phyloP scores from a whole-genome alignment of 2,888 invertebrate species.

The Caenorhabditis doughertyi region DNA sequence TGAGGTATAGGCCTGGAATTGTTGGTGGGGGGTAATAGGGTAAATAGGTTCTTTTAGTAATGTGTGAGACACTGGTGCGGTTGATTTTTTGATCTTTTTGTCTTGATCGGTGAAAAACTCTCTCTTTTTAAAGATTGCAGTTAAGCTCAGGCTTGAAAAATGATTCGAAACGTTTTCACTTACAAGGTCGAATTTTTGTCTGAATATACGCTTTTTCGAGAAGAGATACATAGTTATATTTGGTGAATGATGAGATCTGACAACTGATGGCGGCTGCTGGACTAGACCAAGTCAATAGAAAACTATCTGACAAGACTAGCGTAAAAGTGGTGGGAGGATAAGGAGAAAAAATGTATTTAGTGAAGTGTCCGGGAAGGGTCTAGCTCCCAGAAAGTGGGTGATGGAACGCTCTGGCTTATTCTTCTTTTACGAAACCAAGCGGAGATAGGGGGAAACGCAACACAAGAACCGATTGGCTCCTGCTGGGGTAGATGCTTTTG shows the following conservation, averaged over 20 bases:
- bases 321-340: conserved; percentile 41
- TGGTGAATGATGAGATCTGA: conserved; percentile 50
- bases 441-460: conserved; percentile 13
- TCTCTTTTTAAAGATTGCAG: too few relatives aligned
- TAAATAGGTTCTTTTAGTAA: not conserved
- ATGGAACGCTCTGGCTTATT: conserved; percentile 55
- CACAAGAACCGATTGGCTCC: conserved; percentile 35
- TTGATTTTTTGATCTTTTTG: not conserved
- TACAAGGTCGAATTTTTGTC: conserved; percentile 65
- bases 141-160: not conserved
- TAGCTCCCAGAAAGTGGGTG: conserved; percentile 38
- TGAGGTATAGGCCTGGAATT: conserved; percentile 73
- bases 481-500: conserved; percentile 14
- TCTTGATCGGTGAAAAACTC: not conserved
- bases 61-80: conserved; percentile 44
- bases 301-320: conserved; percentile 63
- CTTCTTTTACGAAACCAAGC: conserved; percentile 42
- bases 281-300: conserved; percentile 63
- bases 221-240: conserved; percentile 68
- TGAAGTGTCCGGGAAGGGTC: conserved; percentile 57
- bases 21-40: conserved; percentile 1
- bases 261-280: conserved; percentile 32
- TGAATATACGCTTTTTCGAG: conserved; percentile 69
- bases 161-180: conserved; percentile 23
- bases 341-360: conserved; percentile 49